Evolutionary conservation across 2,113 vertebrate genomes (phyloP), one percentile per base, ranked within the genome.

Genomic region (Glareola pratincola): DNA sequence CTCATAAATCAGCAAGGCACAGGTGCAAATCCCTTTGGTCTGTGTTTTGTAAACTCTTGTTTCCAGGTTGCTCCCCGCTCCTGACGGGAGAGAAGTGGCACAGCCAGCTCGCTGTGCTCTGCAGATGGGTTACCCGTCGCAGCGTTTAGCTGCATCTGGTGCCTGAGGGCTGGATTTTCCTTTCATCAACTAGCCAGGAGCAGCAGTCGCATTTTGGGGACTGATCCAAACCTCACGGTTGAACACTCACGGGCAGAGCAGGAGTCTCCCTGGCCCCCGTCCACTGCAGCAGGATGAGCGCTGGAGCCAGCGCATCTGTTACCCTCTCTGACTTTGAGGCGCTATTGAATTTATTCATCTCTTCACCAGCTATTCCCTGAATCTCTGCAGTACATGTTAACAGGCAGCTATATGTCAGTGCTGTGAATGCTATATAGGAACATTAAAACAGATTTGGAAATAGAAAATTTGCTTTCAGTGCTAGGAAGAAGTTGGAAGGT

Each of bases 271-370:
- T 95, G 91, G 91, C 88, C 13, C 59, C 32, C 86, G 41, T 90
- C 74, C 53, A 36, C 63, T 64, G 85, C 90, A 85, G 79, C 57
- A 79, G 92, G 43, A 32, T 12, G 37, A 22, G 66, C 41, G 50
- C 77, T 67, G 86, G 51, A 90, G 97, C 95, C 96, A 96, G 78
- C 6, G 26, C 89, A 88, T 94, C 91, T 95, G 84, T 69, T 93
- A 57, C 64, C 78, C 68, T 92, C 39, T 72, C 74, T 80, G 89
- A 9, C 67, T 88, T 57, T 24, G 67, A 78, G 76, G 69, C 26
- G 0, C 13, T 30, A 2, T 18, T 64, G 60, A 26, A 39, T 94
- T 85, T 21, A n/a, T 76, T 88, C 36, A 54, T 79, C 47, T 63
- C n/a, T 32, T 45, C 57, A 13, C 5, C 36, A 54, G 5, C 23